Evolutionary conservation across 1,140 invertebrate species (phyloP), one percentile per base, ranked within the genome.

Genomic region (Cepaea nemoralis): DNA sequence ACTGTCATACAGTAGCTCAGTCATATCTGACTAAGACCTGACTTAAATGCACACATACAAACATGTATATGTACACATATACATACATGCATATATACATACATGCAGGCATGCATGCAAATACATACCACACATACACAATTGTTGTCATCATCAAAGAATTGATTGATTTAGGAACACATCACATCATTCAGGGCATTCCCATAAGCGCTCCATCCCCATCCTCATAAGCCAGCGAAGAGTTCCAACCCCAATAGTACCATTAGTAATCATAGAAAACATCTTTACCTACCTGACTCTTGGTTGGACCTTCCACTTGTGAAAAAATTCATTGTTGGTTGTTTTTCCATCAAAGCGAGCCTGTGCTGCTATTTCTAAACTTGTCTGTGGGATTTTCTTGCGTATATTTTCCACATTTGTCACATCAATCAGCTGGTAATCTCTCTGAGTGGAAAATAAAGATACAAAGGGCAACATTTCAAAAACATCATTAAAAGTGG

Each of bases 281-380:
- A 35, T 8, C 24, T 19, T 24, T 16, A 63, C 45, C 12, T 40
- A 79, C 59, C 88, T 42, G 8, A 85, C 70, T 14, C 88, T 66
- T 19, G 83, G 82, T 19, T 83, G 73, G 5, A 85, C 45, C 8
- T 83, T 85, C 86, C 87, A 89, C 78, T 89, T 85, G 71, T 86
- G 83, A 81, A 89, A 88, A 80, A 90, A 89, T 37, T 88, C 85
- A 31, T 87, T 87, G 76, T 83, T 86, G 59, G 81, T 88, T 37
- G 89, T 90, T 35, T 77, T 84, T 12, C 83, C 87, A 39, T 90
- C 89, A 83, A 90, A 89, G 39, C 83, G 83, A 12, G 83, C 84
- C 74, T 89, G 86, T 3, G 63, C 63, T 39, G 71, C 19, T 22
- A 67, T 67, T 24, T 79, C 80, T 14, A 85, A 76, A 12, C 84